Conservation (phyloP, 2,888 invertebrate species). For the Micoletzkya japonica region DNA sequence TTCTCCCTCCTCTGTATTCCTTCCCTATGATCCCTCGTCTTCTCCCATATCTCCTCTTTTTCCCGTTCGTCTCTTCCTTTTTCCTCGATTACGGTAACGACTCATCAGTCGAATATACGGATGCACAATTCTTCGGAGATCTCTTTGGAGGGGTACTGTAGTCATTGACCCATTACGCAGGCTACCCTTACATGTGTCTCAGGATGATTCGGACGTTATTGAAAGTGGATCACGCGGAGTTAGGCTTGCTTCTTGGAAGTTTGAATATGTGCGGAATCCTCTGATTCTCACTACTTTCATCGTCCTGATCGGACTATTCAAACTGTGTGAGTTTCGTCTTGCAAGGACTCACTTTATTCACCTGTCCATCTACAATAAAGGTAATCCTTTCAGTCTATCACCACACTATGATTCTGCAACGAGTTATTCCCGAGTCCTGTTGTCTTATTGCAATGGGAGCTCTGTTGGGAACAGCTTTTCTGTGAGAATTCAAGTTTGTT, state of each 20-base stretch:
- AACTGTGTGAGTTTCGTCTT: slow-evolving; percentile 66
- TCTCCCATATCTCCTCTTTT: too few relatives aligned
- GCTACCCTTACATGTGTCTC: too few relatives aligned
- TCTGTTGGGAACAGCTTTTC: slow-evolving; percentile 64
- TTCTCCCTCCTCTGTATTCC: too few relatives aligned
- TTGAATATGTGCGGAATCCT: slow-evolving; percentile 65
- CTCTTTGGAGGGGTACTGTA: too few relatives aligned
- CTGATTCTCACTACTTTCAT: slow-evolving; percentile 68
- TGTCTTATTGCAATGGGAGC: slow-evolving; percentile 68
- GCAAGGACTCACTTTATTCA: background rate
- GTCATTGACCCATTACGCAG: too few relatives aligned
- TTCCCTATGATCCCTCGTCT: too few relatives aligned
- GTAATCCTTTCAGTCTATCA: slow-evolving; percentile 48
- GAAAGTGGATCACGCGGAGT: slow-evolving; percentile 33
- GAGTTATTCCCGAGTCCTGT: slow-evolving; percentile 64
- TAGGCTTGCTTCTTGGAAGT: slow-evolving; percentile 48
- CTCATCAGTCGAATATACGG: too few relatives aligned
- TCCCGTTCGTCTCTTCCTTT: too few relatives aligned
- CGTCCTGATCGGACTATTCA: slow-evolving; percentile 68
- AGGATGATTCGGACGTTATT: too few relatives aligned
- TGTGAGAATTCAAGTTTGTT: background rate
- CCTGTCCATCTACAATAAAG: background rate
- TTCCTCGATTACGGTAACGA: too few relatives aligned
- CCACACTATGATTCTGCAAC: slow-evolving; percentile 44
- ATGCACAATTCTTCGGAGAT: too few relatives aligned